Conservation (phyloP, 2,113 vertebrate genomes). For the Hypomesus transpacificus region DNA sequence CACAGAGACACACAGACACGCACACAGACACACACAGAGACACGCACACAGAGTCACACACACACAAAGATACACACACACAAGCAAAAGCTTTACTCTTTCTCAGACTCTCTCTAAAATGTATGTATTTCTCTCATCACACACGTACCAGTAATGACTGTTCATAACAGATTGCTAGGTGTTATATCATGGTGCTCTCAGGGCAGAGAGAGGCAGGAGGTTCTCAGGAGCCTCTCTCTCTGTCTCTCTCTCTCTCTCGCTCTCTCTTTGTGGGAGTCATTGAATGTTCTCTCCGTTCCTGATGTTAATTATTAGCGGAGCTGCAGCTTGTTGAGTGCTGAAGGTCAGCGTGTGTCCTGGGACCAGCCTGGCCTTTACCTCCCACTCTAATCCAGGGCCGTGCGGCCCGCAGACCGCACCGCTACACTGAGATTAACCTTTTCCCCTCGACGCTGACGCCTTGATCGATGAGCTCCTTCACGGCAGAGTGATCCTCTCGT, state of each 20-base stretch:
- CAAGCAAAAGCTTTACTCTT: no score
- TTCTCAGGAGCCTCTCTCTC: background rate
- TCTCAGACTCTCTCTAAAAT: no score
- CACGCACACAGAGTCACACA: no score
- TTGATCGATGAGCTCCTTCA: constrained; percentile 77
- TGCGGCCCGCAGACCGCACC: constrained; percentile 48
- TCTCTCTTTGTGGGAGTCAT: constrained; percentile 50
- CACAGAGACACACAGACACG: no score
- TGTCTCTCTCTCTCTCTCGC: constrained; percentile 36
- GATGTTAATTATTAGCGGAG: constrained; percentile 76
- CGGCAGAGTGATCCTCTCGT: constrained; percentile 68
- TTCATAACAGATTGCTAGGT: no score
- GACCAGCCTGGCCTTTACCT: constrained; percentile 78
- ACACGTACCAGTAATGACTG: no score
- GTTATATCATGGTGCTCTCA: no score
- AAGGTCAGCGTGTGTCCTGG: constrained; percentile 78
- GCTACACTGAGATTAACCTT: constrained; percentile 75
- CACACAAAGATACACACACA: no score
- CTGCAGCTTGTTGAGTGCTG: constrained; percentile 73
- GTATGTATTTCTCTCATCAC: no score
- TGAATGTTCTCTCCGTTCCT: constrained; percentile 61
- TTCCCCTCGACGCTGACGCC: constrained; percentile 65
- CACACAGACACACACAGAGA: no score
- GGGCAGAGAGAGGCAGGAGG: no score
- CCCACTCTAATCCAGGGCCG: constrained; percentile 72